These are phyloP conservation scores for Drosophila oshimai DNA, from an alignment of 1,140 invertebrate genomes.

Conservation along the genomic window DNA sequence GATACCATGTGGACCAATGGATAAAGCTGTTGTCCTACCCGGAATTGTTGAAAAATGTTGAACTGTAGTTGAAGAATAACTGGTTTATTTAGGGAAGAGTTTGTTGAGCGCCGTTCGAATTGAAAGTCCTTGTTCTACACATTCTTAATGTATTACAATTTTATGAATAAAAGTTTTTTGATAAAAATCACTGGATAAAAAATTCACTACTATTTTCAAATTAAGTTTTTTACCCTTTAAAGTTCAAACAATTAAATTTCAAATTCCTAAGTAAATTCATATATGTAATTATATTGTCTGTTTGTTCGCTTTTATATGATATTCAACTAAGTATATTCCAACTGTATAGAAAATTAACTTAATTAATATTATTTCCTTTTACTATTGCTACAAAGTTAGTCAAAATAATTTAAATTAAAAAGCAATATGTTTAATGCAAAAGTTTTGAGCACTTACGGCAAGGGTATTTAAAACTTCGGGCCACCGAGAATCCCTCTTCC, in stretches of 20 bases:
- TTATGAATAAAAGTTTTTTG: slow-evolving; percentile 63
- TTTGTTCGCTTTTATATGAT: not conserved
- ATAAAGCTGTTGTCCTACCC: slow-evolving; percentile 16
- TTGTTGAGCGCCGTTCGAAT: slow-evolving; percentile 36
- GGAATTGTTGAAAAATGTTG: slow-evolving; percentile 36
- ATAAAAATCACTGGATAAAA: not conserved
- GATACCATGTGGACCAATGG: slow-evolving; percentile 58
- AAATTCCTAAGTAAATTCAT: too few relatives aligned
- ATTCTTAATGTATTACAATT: slow-evolving; percentile 48
- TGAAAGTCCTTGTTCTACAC: slow-evolving; percentile 25
- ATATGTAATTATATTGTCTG: too few relatives aligned
- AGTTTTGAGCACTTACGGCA: not conserved
- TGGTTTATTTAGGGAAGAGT: slow-evolving; percentile 13
- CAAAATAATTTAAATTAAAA: too few relatives aligned
- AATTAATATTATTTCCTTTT: too few relatives aligned
- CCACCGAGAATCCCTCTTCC: slow-evolving; percentile 2
- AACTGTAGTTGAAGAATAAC: not conserved
- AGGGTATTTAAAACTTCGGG: slow-evolving; percentile 22
- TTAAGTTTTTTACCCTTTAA: too few relatives aligned
- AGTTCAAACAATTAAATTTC: too few relatives aligned
- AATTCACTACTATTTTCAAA: too few relatives aligned
- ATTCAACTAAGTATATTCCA: not conserved
- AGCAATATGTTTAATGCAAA: too few relatives aligned
- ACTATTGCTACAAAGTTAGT: too few relatives aligned
- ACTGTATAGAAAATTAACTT: too few relatives aligned